Evolutionary conservation across 1,140 invertebrate genomes (phyloP).

Genomic region (Thalassaphorura encarpata): DNA sequence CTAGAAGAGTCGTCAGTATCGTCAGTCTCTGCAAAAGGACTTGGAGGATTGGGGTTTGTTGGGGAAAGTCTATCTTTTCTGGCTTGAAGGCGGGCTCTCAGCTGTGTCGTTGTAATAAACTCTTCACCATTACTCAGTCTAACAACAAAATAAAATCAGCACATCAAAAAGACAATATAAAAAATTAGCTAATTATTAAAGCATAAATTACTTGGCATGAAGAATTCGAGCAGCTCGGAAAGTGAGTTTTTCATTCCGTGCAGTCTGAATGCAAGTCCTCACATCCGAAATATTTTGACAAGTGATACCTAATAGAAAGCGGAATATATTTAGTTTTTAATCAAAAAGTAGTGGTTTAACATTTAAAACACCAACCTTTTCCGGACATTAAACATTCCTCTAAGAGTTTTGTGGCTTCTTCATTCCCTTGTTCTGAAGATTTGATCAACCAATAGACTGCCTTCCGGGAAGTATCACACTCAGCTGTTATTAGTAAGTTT

Average conservation of each 20-base stretch:
- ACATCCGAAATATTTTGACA: conserved; percentile 72
- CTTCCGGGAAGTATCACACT: conserved; percentile 52
- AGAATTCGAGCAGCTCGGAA: conserved; percentile 71
- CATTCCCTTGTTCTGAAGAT: conserved; percentile 78
- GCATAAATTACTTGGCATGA: conserved; percentile 54
- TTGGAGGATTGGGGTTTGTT: background rate
- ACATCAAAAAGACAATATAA: background rate
- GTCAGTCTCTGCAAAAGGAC: background rate
- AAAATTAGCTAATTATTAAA: background rate
- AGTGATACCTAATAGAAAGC: conserved; percentile 51
- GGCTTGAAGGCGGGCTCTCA: conserved; percentile 49
- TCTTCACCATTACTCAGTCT: conserved; percentile 73
- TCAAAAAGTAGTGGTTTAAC: background rate
- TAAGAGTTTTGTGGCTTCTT: conserved; percentile 69
- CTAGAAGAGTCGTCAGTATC: background rate
- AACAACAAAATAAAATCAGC: conserved; percentile 3
- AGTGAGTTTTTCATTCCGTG: conserved; percentile 71
- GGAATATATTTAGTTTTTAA: background rate
- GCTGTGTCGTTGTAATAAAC: conserved; percentile 68
- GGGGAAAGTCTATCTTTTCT: background rate
- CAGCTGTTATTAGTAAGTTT: too few species aligned
- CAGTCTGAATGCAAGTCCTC: conserved; percentile 67
- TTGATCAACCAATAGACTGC: conserved; percentile 80
- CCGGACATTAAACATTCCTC: conserved; percentile 64
- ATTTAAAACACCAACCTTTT: conserved; percentile 40